phyloP scores from a whole-genome alignment of 2,888 invertebrate genomes.

The Macrosoma leucophasiata region DNA sequence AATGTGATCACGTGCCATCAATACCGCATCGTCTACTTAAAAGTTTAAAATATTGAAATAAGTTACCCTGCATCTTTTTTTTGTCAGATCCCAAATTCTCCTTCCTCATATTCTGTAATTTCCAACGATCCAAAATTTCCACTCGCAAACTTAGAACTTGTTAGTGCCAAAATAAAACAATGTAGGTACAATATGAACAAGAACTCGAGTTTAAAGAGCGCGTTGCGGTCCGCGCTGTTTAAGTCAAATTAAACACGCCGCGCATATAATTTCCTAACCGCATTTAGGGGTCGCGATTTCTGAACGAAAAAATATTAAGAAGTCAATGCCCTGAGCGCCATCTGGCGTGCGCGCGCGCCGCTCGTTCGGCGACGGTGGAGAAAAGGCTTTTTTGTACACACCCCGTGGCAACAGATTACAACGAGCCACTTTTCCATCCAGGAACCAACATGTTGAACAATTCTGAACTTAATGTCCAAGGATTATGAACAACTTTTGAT shows the following conservation, averaged over 20 bases:
- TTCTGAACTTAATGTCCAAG: constrained; percentile 22
- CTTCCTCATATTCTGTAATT: no score
- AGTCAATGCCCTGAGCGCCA: constrained; percentile 66
- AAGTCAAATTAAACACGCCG: constrained; percentile 46
- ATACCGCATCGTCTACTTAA: no score
- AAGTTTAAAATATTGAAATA: no score
- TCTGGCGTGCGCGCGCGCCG: constrained; percentile 58
- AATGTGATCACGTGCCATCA: no score
- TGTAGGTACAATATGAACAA: no score
- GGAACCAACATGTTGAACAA: constrained; percentile 8
- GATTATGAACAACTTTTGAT: constrained; percentile 2
- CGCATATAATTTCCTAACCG: constrained; percentile 49
- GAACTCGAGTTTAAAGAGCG: no score
- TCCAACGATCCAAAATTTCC: no score
- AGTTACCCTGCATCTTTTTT: no score
- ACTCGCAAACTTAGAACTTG: no score
- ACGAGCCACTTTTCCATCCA: constrained; percentile 16
- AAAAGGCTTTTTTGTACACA: constrained; percentile 37
- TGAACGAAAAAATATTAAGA: constrained; percentile 48
- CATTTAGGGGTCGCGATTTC: constrained; percentile 67
- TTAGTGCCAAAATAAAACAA: no score
- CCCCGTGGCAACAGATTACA: constrained; percentile 40
- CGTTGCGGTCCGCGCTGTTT: constrained; percentile 53
- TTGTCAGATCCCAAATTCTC: no score
- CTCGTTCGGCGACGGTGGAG: constrained; percentile 20